phyloP scores from a whole-genome alignment of 2,888 invertebrate species.

The Sipha maydis region DNA sequence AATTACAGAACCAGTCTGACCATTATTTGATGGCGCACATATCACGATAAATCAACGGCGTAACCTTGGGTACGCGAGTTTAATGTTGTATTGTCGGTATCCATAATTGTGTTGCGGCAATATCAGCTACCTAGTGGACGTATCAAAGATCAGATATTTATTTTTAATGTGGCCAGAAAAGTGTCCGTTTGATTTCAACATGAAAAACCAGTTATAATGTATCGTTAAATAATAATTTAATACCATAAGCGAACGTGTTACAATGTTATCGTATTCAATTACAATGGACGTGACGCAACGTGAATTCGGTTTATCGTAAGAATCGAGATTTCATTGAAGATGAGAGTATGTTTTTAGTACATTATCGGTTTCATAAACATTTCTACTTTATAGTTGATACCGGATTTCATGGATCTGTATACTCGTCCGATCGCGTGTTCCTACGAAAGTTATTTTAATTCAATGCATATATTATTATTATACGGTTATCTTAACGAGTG shows the following conservation, averaged over 20 bases:
- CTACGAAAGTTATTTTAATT: neutral
- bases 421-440: neutral
- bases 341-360: neutral
- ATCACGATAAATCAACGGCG: neutral
- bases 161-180: neutral
- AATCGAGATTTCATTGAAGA: conserved; percentile 12
- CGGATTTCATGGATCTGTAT: too few relatives aligned
- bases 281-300: neutral
- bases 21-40: neutral
- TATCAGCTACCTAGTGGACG: neutral
- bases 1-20: neutral
- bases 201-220: conserved; percentile 25
- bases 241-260: neutral
- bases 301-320: neutral
- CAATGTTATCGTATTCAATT: neutral
- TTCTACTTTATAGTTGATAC: neutral
- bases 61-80: neutral
- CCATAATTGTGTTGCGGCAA: neutral
- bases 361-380: neutral
- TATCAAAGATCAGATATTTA: neutral
- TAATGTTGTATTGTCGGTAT: neutral
- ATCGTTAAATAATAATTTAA: neutral
- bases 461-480: neutral
- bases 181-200: neutral
- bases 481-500: neutral